A percentile compares a stretch with the other conserved stretches of the same genome.
Conservation (phyloP, 2,797 vertebrate species). For the Chiloscyllium punctatum region DNA sequence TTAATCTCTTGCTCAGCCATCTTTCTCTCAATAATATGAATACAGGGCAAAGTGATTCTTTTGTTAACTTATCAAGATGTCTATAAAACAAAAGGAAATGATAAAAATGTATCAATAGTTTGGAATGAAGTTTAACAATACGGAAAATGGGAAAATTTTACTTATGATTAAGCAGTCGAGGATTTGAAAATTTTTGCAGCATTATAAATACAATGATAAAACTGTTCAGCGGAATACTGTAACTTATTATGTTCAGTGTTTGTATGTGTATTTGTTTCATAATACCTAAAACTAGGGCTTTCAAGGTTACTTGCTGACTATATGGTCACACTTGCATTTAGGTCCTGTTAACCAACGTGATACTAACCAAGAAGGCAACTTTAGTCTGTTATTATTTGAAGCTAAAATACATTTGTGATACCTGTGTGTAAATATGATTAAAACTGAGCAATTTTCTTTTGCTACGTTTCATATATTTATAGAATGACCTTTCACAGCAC, state of each 20-base stretch:
- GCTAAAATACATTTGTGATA: not conserved
- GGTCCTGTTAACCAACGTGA: not conserved
- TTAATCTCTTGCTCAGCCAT: not conserved
- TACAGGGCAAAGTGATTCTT: not conserved
- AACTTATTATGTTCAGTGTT: not conserved
- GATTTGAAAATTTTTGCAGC: not conserved
- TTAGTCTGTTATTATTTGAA: not conserved
- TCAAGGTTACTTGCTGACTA: not conserved
- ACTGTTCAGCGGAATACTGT: not conserved
- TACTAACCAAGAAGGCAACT: not conserved
- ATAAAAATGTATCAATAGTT: slow-evolving; percentile 4
- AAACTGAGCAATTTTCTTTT: not conserved
- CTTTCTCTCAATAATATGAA: not conserved
- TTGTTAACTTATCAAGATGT: slow-evolving; percentile 13
- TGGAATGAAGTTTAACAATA: not conserved
- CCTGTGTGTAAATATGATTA: not conserved
- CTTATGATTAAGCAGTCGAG: slow-evolving; percentile 10
- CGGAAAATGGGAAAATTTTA: not conserved
- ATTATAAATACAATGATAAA: slow-evolving; percentile 19
- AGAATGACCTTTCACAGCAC: not conserved
- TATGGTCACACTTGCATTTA: not conserved
- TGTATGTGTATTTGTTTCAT: slow-evolving; percentile 14
- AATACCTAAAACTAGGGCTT: slow-evolving; percentile 33
- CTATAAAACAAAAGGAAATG: not conserved
- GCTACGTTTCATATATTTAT: not conserved